phyloP scores from a whole-genome alignment of 2,888 invertebrate genomes.

The Chaitophorus viminalis region DNA sequence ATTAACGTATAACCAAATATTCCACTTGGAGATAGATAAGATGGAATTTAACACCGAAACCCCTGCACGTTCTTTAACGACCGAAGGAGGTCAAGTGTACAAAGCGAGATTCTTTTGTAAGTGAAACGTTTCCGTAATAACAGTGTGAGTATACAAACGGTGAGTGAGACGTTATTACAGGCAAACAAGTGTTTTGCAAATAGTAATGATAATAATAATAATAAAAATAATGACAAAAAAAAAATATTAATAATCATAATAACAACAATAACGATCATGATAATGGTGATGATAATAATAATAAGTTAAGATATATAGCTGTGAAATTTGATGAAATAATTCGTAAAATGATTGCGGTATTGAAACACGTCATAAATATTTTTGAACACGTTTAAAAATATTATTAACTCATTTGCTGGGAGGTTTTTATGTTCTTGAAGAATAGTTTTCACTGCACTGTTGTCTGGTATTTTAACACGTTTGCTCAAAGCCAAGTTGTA shows the following conservation, averaged over 20 bases:
- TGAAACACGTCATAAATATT: background rate
- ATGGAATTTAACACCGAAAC: background rate
- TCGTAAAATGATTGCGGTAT: background rate
- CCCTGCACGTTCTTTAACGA: background rate
- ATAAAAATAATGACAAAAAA: too few relatives aligned
- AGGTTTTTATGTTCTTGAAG: background rate
- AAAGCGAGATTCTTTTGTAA: background rate
- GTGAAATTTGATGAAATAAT: background rate
- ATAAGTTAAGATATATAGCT: background rate
- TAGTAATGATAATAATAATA: background rate
- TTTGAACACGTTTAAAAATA: background rate
- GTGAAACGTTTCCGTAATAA: background rate
- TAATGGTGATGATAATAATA: background rate
- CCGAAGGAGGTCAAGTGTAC: constrained; percentile 17
- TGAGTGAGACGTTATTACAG: background rate
- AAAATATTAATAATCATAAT: too few relatives aligned
- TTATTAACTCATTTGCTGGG: background rate
- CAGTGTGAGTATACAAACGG: background rate
- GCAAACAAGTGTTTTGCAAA: background rate
- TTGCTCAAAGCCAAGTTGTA: background rate
- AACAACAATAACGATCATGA: too few relatives aligned
- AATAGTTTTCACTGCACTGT: background rate
- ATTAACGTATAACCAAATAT: background rate
- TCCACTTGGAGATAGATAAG: background rate
- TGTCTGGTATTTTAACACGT: background rate